These are phyloP conservation scores for Antedon mediterranea DNA, from an alignment of 53 echinoderm and acorn worm genomes.

Conservation along the genomic window DNA sequence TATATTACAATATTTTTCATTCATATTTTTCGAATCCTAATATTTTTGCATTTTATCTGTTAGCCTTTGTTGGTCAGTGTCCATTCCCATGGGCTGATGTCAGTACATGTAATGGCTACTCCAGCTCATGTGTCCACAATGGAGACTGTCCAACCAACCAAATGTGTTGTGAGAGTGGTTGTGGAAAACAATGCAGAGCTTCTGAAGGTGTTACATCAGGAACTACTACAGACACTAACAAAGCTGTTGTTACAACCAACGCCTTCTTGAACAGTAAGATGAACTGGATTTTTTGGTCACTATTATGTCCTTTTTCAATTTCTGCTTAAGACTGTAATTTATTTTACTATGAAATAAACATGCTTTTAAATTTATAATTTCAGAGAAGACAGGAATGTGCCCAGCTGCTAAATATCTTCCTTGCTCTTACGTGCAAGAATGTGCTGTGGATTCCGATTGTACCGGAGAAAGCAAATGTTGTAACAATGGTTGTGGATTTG, in stretches of 20 bases:
- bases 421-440: background rate
- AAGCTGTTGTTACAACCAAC: background rate
- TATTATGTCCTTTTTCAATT: too few species aligned
- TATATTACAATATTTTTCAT: too few species aligned
- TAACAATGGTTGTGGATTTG: conserved; percentile 16
- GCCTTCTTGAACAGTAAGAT: background rate
- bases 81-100: background rate
- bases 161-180: background rate
- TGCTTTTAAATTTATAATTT: too few species aligned
- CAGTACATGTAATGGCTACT: background rate
- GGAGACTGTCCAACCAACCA: background rate
- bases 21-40: too few species aligned
- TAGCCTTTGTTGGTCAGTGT: background rate
- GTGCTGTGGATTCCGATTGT: conserved; percentile 19
- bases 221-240: background rate
- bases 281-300: background rate
- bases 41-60: background rate
- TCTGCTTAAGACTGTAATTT: too few species aligned
- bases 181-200: background rate
- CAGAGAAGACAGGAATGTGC: background rate
- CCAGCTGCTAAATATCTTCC: background rate
- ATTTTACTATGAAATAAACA: too few species aligned
- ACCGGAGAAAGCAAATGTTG: conserved; percentile 32
- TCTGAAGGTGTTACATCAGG: background rate
- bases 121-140: background rate